Base-by-base conservation (phyloP, 2,113 vertebrate genomes). In the Urocitellus parryii region DNA sequence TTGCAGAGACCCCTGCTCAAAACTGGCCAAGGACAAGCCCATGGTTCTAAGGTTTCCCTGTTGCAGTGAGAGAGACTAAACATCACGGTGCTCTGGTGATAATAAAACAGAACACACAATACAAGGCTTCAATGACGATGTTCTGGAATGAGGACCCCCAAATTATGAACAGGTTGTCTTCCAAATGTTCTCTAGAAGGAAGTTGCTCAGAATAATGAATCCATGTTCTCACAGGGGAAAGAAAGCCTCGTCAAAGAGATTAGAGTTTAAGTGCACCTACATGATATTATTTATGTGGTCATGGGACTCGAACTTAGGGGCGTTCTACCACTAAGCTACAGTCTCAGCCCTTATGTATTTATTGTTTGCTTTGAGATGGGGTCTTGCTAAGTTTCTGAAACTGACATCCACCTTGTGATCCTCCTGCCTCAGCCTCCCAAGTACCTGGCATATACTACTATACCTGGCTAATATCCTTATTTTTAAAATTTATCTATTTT, bases 201-300 rank as follows among this genome's bases (percentile, higher is more conserved):
- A 87, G 37, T 72, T 90, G n/a, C 87, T 91, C 93, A 90, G 74
- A 84, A 95, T 88, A 72, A 92, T 84, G 58, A 89, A 85, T 56
- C 17, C 78, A 53, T 70, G 18, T 58, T 88, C 42, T 92, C 8
- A 45, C 34, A 0, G 45, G 2, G n/a, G 2, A 6, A 42, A 8
- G 16, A 20, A 37, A 4, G 22, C 29, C 22, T 84, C 90, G 65
- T 5, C 85, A 88, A 73, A 8, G 8, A 90, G 53, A 12, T 88
- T 86, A 72, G 82, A 58, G 27, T 88, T 91, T 74, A 95, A 73
- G 32, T 73, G 4, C 20, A 58, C 56, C 20, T 58, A 58, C 56
- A 58, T 20, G 18, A 8, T 58, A 58, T 63, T 63, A 63, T 63
- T 63, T 63, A 63, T 63, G 9, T 63, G 24, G 61, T 27, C 8